A percentile compares a stretch with the other conserved stretches of the same genome.
Evolutionary conservation across 2,888 invertebrate species (phyloP).

Genomic region (Unio delphinus): DNA sequence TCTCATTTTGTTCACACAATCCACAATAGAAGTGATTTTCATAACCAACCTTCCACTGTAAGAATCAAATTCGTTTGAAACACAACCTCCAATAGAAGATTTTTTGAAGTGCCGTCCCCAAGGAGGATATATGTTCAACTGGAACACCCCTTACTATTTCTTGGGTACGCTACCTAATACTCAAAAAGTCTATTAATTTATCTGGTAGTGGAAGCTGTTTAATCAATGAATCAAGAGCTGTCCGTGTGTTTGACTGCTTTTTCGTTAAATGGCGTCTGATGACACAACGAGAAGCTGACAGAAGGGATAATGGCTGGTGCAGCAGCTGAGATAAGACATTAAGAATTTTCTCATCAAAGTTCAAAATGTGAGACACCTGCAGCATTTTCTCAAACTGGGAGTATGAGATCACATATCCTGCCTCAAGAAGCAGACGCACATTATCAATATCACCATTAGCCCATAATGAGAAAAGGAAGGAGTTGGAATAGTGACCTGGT

Average conservation of each 20-base stretch:
- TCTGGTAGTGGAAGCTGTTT: constrained; percentile 18
- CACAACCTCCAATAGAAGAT: no score
- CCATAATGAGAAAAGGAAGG: constrained; percentile 35
- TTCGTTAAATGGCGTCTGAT: constrained; percentile 25
- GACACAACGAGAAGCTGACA: constrained; percentile 17
- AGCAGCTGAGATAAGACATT: constrained; percentile 15
- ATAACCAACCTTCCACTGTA: no score
- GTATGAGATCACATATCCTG: constrained; percentile 31
- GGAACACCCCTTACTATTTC: no score
- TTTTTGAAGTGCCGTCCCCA: no score
- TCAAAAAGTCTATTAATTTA: constrained; percentile 23
- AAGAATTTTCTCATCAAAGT: constrained; percentile 29
- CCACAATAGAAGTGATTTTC: no score
- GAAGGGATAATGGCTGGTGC: constrained; percentile 25
- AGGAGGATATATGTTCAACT: no score
- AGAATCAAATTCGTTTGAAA: no score
- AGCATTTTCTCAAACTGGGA: constrained; percentile 23
- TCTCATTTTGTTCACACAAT: no score
- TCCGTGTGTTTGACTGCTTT: constrained; percentile 12
- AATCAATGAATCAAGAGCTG: constrained; percentile 21
- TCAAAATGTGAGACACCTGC: constrained; percentile 17
- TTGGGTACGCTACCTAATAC: constrained; percentile 4
- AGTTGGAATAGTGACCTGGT: constrained; percentile 36
- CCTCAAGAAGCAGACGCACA: constrained; percentile 28
- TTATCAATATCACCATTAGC: constrained; percentile 32